Percentiles rank a stretch among this genome's conserved stretches.
Evolutionary conservation across 2,113 vertebrate genomes (phyloP).

Genomic region (Seriola quinqueradiata): DNA sequence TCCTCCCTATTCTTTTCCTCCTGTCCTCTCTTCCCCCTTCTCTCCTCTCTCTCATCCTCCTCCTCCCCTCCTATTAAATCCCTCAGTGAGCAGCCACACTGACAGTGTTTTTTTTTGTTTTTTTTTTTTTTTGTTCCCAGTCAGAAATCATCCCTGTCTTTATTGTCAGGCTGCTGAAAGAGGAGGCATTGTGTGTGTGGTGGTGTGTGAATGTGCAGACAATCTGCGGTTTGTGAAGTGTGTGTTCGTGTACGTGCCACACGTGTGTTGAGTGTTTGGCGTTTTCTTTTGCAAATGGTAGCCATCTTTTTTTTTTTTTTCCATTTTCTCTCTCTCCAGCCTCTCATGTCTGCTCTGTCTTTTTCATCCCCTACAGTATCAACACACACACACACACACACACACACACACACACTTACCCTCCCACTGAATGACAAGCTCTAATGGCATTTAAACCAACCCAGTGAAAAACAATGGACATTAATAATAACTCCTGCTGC

Average conservation of each 20-base stretch:
- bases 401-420: constrained; percentile 48
- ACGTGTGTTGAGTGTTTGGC: not conserved
- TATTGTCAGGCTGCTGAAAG: constrained; percentile 64
- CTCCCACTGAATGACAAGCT: constrained; percentile 57
- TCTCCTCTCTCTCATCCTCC: not conserved
- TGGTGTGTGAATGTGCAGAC: constrained; percentile 4
- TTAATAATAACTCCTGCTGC: constrained; percentile 64
- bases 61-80: constrained; percentile 66
- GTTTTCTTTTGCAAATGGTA: constrained; percentile 35
- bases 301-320: constrained; percentile 59
- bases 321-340: constrained; percentile 49
- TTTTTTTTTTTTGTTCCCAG: constrained; percentile 48
- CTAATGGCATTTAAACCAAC: constrained; percentile 57
- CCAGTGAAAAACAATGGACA: constrained; percentile 43
- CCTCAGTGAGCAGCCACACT: constrained; percentile 58
- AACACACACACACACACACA: constrained; percentile 16
- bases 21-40: not conserved
- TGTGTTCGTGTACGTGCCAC: constrained; percentile 8
- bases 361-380: constrained; percentile 30
- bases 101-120: constrained; percentile 42
- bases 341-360: constrained; percentile 27
- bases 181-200: constrained; percentile 33
- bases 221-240: constrained; percentile 28
- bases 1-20: not conserved
- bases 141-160: constrained; percentile 72